Evolutionary conservation across 2,888 invertebrate species (phyloP).

Genomic region (Eilema sororculum): DNA sequence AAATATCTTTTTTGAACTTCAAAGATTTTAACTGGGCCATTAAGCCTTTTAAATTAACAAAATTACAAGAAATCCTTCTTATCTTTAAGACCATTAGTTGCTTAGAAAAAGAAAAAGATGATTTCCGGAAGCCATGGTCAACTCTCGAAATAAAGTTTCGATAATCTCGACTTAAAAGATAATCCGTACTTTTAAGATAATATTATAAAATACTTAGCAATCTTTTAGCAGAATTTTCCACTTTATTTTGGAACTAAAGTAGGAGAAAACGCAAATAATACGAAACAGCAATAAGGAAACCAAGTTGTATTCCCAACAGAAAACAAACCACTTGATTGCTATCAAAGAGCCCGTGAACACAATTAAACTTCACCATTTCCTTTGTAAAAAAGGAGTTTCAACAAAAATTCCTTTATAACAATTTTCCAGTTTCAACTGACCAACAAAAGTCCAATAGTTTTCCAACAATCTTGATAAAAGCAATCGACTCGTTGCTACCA

Average conservation of each 20-base stretch:
- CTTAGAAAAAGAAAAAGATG: not conserved
- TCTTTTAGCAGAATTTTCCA: not conserved
- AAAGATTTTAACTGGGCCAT: not conserved
- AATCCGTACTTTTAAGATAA: not conserved
- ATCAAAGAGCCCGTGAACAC: conserved; percentile 44
- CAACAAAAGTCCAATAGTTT: conserved; percentile 52
- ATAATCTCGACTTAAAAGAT: conserved; percentile 5
- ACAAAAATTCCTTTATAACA: conserved; percentile 45
- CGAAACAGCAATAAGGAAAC: conserved; percentile 14
- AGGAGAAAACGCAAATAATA: not conserved
- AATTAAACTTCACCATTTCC: conserved; percentile 44
- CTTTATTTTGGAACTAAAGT: not conserved
- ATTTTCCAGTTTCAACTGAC: conserved; percentile 42
- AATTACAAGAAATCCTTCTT: not conserved
- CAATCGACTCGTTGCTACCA: conserved; percentile 41
- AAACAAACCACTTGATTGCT: conserved; percentile 30
- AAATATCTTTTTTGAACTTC: not conserved
- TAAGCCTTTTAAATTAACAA: not conserved
- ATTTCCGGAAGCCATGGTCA: not conserved
- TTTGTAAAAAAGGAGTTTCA: conserved; percentile 44
- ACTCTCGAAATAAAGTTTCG: not conserved
- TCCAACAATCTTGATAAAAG: conserved; percentile 56
- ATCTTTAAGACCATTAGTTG: conserved; percentile 1
- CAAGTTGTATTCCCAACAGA: conserved; percentile 19
- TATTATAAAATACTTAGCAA: not conserved